phyloP scores from a whole-genome alignment of 2,888 invertebrate genomes.

The Conchocele bisecta region DNA sequence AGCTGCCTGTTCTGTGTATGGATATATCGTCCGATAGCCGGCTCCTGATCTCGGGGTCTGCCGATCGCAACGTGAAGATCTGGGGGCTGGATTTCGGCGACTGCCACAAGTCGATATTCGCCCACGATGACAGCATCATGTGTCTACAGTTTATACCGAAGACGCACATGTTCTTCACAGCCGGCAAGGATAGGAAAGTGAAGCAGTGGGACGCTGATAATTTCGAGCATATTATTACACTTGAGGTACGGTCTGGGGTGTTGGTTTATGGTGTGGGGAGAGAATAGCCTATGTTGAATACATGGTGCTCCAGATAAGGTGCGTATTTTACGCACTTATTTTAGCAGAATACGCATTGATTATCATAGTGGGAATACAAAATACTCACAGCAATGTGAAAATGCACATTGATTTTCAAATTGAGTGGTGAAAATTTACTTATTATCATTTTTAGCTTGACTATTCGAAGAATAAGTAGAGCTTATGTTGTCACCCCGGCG shows the following conservation, averaged over 20 bases:
- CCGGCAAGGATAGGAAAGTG: constrained; percentile 95
- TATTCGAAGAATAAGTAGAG: no score
- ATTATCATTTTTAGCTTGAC: no score
- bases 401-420: no score
- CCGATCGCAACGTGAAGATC: constrained; percentile 97
- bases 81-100: constrained; percentile 99
- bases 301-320: no score
- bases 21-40: constrained; percentile 92
- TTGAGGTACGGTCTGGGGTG: constrained; percentile 87
- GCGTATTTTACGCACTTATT: no score
- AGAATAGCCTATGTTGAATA: no score
- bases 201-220: constrained; percentile 99
- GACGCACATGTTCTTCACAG: constrained; percentile 96
- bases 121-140: constrained; percentile 96
- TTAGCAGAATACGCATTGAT: no score
- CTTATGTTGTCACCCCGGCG: no score
- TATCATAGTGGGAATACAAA: no score
- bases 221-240: constrained; percentile 90
- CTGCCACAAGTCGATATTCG: constrained; percentile 95
- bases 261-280: no score
- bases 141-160: constrained; percentile 93
- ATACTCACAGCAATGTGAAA: no score
- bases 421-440: no score
- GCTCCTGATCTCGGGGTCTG: constrained; percentile 95
- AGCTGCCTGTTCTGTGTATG: constrained; percentile 95